A percentile compares a stretch with the other conserved stretches of the same genome.
phyloP scores from a whole-genome alignment of 2,888 invertebrate species.

The Exocentrus adspersus region DNA sequence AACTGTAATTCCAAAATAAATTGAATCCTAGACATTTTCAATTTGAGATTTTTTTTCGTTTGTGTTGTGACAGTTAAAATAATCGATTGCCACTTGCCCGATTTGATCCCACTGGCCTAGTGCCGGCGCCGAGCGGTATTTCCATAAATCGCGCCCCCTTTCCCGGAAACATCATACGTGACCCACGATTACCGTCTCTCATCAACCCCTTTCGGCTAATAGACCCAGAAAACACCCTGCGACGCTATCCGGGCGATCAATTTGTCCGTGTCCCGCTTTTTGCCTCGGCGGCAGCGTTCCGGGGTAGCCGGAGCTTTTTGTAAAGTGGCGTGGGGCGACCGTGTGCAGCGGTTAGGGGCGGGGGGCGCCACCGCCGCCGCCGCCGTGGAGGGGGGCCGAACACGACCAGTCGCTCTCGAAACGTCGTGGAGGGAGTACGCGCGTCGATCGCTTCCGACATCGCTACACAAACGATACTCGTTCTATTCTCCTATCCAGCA shows the following conservation, averaged over 20 bases:
- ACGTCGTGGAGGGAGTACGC: conserved; percentile 51
- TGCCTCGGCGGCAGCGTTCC: conserved; percentile 57
- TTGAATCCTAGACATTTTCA: too few relatives aligned
- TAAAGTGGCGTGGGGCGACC: conserved; percentile 56
- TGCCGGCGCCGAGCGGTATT: conserved; percentile 9
- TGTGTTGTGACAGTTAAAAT: too few relatives aligned
- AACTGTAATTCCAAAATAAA: too few relatives aligned
- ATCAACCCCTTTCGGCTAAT: conserved; percentile 49
- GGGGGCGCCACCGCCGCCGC: conserved; percentile 38
- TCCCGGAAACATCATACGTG: conserved; percentile 41
- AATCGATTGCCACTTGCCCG: too few relatives aligned
- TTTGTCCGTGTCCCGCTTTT: conserved; percentile 41
- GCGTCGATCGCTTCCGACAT: conserved; percentile 27
- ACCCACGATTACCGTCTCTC: conserved; percentile 42
- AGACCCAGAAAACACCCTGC: conserved; percentile 43
- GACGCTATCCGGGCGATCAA: conserved; percentile 46
- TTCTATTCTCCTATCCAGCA: not conserved
- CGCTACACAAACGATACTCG: not conserved
- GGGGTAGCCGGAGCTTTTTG: conserved; percentile 63
- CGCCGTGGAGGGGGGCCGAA: conserved; percentile 39
- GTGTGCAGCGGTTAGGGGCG: conserved; percentile 62
- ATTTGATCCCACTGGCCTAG: not conserved
- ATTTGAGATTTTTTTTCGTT: too few relatives aligned
- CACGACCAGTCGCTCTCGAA: conserved; percentile 58
- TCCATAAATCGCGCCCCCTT: conserved; percentile 26